Conservation (phyloP, 2,888 invertebrate genomes). For the Sympetrum striolatum region DNA sequence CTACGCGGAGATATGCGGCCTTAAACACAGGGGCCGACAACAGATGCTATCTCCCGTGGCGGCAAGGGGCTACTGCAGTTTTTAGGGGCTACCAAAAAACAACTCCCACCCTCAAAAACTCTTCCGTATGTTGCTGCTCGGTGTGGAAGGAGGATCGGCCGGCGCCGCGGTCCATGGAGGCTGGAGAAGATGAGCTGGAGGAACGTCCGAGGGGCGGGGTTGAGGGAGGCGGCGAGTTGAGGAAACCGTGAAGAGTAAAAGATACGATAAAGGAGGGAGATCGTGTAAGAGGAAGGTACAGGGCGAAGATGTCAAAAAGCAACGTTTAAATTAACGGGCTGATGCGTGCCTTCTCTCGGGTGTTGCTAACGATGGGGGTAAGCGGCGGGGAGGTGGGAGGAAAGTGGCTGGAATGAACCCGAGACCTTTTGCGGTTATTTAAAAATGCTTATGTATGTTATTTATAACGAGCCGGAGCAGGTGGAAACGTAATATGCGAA, state of each 20-base stretch:
- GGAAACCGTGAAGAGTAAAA: background rate
- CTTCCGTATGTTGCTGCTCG: background rate
- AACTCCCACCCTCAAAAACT: background rate
- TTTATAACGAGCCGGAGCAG: no score
- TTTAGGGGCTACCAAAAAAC: slow-evolving; percentile 33
- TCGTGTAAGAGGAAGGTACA: background rate
- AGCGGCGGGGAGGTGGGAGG: background rate
- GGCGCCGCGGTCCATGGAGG: background rate
- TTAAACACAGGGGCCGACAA: slow-evolving; percentile 38
- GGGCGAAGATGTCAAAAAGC: background rate
- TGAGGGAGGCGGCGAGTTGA: background rate
- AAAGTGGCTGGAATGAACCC: background rate
- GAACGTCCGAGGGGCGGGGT: background rate
- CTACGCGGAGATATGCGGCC: slow-evolving; percentile 38
- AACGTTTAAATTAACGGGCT: background rate
- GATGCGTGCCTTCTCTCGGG: background rate
- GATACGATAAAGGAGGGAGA: background rate
- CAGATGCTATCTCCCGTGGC: background rate
- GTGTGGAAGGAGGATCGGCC: background rate
- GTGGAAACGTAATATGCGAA: no score
- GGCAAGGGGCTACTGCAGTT: slow-evolving; percentile 20
- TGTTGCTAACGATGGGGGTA: background rate
- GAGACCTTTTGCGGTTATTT: background rate
- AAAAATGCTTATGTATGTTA: background rate
- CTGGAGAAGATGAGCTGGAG: background rate